Base-by-base conservation (phyloP, 2,888 invertebrate genomes). In the Agriopis leucophaearia region DNA sequence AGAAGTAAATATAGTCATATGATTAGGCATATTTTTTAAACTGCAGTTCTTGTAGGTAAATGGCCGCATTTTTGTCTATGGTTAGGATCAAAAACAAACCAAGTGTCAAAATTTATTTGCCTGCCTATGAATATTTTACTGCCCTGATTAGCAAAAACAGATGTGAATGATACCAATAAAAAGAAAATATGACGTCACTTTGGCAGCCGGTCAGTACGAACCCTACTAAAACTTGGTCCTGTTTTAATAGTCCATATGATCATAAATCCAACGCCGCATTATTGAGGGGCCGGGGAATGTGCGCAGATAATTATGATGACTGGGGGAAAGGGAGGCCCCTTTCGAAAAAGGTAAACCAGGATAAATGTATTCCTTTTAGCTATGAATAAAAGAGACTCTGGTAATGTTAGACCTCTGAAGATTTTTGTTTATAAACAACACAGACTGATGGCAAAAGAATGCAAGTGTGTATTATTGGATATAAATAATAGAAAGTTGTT, bases 181-280 rank as follows among this genome's bases (percentile, higher is more conserved):
- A 58, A 55, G 57, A 69, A 71, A 74, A 66, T 77, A 80, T 78
- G 77, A 81, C 75, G 77, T 76, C 73, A 78, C 77, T 80, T 78
- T 74, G 75, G 74, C 79, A 78, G 77, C 78, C 78, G 78, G 79
- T 77, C 77, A 78, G 47, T 76, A 15, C 72, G 73, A 70, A 71
- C 78, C 79, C 80, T 77, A 78, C 79, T 78, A 83, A 82, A 83
- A 85, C 78, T 82, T 80, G 75, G 81, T 76, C 76, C 76, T 79
- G 81, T 83, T 84, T 83, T 50, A 59, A 86, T 85, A 81, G 81
- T 78, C 78, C 78, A 75, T 77, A 82, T 84, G 81, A 85, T 81
- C 83, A 81, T 86, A 85, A 86, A 85, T 86, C 83, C 81, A 79
- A 81, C 80, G 79, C 79, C 77, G 77, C 84, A 83, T 82, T 85